These are phyloP conservation scores for Ia io DNA, from an alignment of 2,113 vertebrate species.

Conservation along the genomic window DNA sequence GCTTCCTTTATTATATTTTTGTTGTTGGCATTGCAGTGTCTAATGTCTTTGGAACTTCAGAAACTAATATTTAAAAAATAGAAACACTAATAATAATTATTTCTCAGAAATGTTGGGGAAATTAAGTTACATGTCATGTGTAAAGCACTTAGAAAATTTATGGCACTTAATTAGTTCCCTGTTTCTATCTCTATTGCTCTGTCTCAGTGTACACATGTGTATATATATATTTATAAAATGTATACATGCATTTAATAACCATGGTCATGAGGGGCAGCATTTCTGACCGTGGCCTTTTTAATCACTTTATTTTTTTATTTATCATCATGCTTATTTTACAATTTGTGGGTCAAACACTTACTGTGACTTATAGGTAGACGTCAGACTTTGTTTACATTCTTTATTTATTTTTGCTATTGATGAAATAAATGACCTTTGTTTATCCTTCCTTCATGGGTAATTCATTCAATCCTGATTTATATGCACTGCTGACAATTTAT, in stretches of 20 bases:
- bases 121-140: neutral
- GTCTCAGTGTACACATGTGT: neutral
- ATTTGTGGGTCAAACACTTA: neutral
- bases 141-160: neutral
- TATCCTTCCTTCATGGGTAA: accelerated
- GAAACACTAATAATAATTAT: neutral
- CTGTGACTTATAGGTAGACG: accelerated
- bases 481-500: too few relatives aligned
- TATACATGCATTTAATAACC: neutral
- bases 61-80: neutral
- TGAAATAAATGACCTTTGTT: neutral
- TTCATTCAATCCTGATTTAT: neutral
- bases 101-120: neutral
- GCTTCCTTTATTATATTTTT: neutral
- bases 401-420: neutral
- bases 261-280: accelerated
- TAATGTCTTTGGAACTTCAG: neutral
- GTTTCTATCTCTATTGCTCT: neutral
- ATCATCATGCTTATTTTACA: neutral
- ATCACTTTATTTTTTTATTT: neutral
- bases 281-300: neutral
- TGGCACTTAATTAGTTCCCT: neutral
- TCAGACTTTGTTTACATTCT: neutral
- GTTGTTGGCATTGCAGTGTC: neutral
- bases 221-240: neutral